Percentiles rank a stretch among this genome's conserved stretches.
Conservation (phyloP, 2,888 invertebrate species). For the Anoplius nigerrimus region DNA sequence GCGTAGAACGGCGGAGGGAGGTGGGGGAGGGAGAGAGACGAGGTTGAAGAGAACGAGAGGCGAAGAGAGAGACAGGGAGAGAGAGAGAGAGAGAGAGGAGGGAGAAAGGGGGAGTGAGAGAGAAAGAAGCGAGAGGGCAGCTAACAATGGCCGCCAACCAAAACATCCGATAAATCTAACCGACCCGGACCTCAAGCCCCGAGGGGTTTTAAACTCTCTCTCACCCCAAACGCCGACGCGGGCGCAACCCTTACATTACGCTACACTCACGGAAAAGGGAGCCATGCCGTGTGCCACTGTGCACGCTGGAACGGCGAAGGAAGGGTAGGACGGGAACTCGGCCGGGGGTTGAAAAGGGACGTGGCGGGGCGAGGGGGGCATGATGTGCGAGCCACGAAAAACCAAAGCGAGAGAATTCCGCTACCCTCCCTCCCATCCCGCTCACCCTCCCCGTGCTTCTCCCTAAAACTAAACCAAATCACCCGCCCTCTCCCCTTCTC, state of each 20-base stretch:
- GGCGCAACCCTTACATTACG: constrained; percentile 74
- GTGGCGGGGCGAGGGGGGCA: constrained; percentile 39
- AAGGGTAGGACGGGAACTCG: constrained; percentile 25
- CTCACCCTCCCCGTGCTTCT: constrained; percentile 12
- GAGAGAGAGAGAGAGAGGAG: constrained; percentile 47
- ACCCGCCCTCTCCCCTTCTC: constrained; percentile 14
- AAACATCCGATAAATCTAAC: constrained; percentile 76
- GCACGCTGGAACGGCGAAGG: constrained; percentile 25
- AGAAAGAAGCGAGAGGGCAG: constrained; percentile 59
- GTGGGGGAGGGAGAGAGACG: constrained; percentile 16
- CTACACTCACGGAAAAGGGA: constrained; percentile 64
- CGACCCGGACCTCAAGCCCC: constrained; percentile 73
- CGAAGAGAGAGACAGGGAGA: constrained; percentile 43
- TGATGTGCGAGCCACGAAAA: constrained; percentile 68
- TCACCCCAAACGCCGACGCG: constrained; percentile 62
- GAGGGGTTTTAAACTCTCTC: constrained; percentile 73
- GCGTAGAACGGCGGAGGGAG: constrained; percentile 47
- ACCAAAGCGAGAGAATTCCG: constrained; percentile 65
- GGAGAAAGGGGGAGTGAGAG: constrained; percentile 36
- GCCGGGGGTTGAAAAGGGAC: constrained; percentile 26
- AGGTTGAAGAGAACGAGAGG: constrained; percentile 4
- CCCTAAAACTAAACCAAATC: constrained; percentile 17
- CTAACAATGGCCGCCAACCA: constrained; percentile 75
- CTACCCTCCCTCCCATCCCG: constrained; percentile 25
- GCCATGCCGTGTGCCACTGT: constrained; percentile 57